A percentile compares a stretch with the other conserved stretches of the same genome.
Evolutionary conservation across 1,140 invertebrate genomes (phyloP).

Genomic region (Colletes gigas): DNA sequence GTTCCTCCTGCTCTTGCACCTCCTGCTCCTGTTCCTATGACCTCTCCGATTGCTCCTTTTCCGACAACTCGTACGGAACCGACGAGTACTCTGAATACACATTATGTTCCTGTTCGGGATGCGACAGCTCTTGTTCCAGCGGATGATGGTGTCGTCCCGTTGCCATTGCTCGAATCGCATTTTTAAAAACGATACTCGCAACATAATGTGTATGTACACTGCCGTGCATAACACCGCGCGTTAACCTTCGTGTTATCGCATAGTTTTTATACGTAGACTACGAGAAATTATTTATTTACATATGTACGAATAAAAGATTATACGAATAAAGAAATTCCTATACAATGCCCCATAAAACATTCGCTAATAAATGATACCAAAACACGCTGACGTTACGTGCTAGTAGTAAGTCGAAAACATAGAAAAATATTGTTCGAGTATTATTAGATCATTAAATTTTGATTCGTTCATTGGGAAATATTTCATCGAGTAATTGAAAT

Average conservation of each 20-base stretch:
- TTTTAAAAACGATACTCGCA: neutral
- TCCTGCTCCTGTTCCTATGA: too few relatives aligned
- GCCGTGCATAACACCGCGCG: too few relatives aligned
- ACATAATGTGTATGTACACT: too few relatives aligned
- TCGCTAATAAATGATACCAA: neutral
- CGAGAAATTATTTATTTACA: neutral
- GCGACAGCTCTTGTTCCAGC: neutral
- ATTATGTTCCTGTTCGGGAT: neutral
- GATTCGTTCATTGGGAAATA: too few relatives aligned
- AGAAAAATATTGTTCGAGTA: too few relatives aligned
- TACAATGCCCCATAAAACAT: neutral
- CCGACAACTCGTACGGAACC: too few relatives aligned
- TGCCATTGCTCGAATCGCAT: too few relatives aligned
- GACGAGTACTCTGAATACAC: neutral
- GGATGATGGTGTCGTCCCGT: neutral
- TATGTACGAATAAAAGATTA: neutral
- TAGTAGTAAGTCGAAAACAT: too few relatives aligned
- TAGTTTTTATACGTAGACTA: neutral
- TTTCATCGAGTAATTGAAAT: too few relatives aligned
- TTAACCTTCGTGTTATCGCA: neutral
- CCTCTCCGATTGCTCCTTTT: too few relatives aligned
- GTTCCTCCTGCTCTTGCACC: neutral
- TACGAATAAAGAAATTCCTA: neutral
- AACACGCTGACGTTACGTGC: neutral
- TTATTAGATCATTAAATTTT: too few relatives aligned